Evolutionary conservation across 2,888 invertebrate genomes (phyloP).

Genomic region (Parnassius smintheus): DNA sequence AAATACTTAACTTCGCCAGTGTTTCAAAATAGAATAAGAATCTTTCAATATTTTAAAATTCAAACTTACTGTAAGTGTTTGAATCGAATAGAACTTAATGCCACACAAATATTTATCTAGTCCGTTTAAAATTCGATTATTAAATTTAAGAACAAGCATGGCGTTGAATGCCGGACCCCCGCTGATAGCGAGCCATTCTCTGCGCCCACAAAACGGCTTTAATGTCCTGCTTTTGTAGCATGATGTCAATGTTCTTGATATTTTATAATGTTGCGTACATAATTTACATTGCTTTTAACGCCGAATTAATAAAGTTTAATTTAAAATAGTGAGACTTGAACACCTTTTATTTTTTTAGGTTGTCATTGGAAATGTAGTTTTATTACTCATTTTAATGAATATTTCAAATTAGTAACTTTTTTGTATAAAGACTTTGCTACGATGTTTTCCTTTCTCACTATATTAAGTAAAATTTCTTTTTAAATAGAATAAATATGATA

Average conservation of each 20-base stretch:
- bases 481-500: no score
- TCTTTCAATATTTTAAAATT: no score
- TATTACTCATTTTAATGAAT: no score
- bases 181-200: conserved; percentile 48
- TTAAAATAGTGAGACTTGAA: not conserved
- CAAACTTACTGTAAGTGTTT: no score
- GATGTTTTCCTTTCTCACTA: no score
- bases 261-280: conserved; percentile 47
- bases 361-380: no score
- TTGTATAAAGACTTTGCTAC: no score
- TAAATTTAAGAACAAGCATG: conserved; percentile 60
- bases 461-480: no score
- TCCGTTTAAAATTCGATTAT: conserved; percentile 58
- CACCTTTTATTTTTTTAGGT: no score
- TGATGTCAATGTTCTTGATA: conserved; percentile 49
- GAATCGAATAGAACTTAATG: conserved; percentile 2
- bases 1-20: no score
- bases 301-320: conserved; percentile 4
- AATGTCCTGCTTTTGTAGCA: conserved; percentile 41
- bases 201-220: conserved; percentile 48
- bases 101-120: conserved; percentile 22
- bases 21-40: no score
- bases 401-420: no score
- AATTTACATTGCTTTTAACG: conserved; percentile 36
- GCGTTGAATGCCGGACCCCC: conserved; percentile 52